Evolutionary conservation across 2,888 invertebrate genomes (phyloP).

Genomic region (Seira ritae): DNA sequence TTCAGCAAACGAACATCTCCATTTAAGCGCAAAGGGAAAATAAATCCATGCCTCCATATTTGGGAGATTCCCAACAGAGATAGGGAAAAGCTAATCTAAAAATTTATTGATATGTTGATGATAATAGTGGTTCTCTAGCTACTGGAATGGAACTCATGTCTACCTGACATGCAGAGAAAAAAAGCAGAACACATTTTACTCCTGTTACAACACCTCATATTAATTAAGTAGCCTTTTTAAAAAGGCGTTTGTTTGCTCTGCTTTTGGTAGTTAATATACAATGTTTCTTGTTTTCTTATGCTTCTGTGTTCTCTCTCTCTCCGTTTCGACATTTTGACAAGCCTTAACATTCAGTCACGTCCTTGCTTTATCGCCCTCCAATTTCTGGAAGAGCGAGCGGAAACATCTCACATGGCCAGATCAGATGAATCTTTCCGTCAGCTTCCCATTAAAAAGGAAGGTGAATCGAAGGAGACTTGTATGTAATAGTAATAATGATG

Average conservation of each 20-base stretch:
- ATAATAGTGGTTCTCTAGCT: conserved; percentile 26
- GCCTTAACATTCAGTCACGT: conserved; percentile 4
- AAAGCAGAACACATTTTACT: too few species aligned
- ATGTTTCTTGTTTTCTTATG: conserved; percentile 12
- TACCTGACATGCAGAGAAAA: neutral
- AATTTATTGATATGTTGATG: neutral
- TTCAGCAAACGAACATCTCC: neutral
- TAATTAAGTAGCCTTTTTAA: conserved; percentile 25
- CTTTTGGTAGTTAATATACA: conserved; percentile 18
- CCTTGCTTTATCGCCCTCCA: neutral
- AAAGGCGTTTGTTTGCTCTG: conserved; percentile 34
- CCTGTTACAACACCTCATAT: neutral
- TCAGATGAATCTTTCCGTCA: too few species aligned
- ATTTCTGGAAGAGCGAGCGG: neutral
- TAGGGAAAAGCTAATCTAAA: neutral
- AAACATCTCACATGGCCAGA: neutral
- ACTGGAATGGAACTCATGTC: conserved; percentile 22
- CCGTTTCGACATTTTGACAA: neutral
- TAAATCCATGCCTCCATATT: conserved; percentile 44
- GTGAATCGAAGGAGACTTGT: conserved; percentile 11
- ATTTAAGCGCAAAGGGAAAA: conserved; percentile 20
- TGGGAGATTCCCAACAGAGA: conserved; percentile 51
- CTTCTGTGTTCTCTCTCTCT: conserved; percentile 14
- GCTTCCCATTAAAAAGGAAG: neutral
- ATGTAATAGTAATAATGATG: conserved; percentile 28